These are phyloP conservation scores for Epinephelus awoara DNA, from an alignment of 2,797 vertebrate genomes.

Conservation along the genomic window DNA sequence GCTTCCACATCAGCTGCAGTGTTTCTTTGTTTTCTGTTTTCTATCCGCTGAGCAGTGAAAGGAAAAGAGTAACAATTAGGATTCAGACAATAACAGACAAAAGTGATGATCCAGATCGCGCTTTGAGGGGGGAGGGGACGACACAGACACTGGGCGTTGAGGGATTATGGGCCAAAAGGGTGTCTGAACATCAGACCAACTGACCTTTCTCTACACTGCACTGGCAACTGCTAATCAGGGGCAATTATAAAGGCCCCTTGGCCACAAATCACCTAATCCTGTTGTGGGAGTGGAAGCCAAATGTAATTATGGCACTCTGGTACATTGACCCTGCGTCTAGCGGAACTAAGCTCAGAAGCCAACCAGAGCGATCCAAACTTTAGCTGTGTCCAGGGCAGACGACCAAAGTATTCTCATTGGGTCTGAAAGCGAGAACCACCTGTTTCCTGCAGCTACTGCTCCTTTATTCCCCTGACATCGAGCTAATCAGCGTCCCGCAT, in stretches of 20 bases:
- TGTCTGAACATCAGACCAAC: conserved; percentile 74
- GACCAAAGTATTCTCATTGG: conserved; percentile 43
- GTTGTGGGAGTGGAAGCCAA: conserved; percentile 78
- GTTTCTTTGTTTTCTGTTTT: conserved; percentile 56
- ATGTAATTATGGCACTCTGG: conserved; percentile 77
- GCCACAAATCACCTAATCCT: conserved; percentile 83
- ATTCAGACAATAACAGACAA: conserved; percentile 61
- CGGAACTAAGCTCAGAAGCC: conserved; percentile 71
- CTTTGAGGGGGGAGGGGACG: conserved; percentile 24
- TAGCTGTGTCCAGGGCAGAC: conserved; percentile 41
- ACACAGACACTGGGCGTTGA: conserved; percentile 47
- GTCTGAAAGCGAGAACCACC: conserved; percentile 47
- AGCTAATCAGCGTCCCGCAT: conserved; percentile 31
- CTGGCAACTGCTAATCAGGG: conserved; percentile 80
- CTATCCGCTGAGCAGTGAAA: conserved; percentile 26
- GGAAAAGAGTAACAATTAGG: conserved; percentile 55
- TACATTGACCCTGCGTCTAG: conserved; percentile 64
- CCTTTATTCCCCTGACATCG: conserved; percentile 23
- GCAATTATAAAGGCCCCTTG: conserved; percentile 82
- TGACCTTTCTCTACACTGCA: conserved; percentile 78
- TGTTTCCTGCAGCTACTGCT: conserved; percentile 53
- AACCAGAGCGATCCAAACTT: conserved; percentile 54
- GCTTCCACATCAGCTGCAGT: conserved; percentile 36
- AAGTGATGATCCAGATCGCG: conserved; percentile 51
- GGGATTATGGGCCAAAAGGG: conserved; percentile 76